Conservation (phyloP, 2,888 invertebrate species). For the Bombylius major region DNA sequence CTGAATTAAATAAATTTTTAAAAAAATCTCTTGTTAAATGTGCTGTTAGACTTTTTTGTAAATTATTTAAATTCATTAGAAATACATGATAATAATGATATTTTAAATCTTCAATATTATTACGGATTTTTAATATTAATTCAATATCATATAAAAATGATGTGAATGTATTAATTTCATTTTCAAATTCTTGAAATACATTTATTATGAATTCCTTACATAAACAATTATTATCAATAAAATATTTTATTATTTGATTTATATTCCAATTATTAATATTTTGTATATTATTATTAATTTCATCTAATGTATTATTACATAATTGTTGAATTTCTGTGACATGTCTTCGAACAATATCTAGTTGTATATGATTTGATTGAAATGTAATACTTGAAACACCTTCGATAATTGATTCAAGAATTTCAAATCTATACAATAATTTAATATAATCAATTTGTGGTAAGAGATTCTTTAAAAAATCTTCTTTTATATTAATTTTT, state of each 20-base stretch:
- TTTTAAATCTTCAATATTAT: background rate
- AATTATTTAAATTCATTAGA: background rate
- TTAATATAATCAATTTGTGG: background rate
- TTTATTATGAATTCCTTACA: background rate
- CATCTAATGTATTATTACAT: background rate
- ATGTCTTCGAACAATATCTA: background rate
- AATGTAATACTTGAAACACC: background rate
- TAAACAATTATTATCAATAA: background rate
- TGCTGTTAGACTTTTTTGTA: background rate
- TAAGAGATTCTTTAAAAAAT: background rate
- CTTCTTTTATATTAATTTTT: constrained; percentile 1
- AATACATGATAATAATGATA: background rate
- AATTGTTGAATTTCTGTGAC: background rate
- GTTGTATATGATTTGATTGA: background rate
- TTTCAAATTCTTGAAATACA: background rate
- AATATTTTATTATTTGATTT: background rate
- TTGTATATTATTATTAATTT: background rate
- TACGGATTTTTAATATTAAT: background rate
- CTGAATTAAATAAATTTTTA: background rate
- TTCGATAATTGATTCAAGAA: background rate
- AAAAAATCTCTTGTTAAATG: background rate
- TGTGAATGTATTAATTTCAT: background rate
- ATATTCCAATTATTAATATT: background rate
- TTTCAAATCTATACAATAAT: constrained; percentile 2
- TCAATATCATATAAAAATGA: constrained; percentile 1